Conservation (phyloP, 2,797 vertebrate genomes). For the Neomorphus geoffroyi region DNA sequence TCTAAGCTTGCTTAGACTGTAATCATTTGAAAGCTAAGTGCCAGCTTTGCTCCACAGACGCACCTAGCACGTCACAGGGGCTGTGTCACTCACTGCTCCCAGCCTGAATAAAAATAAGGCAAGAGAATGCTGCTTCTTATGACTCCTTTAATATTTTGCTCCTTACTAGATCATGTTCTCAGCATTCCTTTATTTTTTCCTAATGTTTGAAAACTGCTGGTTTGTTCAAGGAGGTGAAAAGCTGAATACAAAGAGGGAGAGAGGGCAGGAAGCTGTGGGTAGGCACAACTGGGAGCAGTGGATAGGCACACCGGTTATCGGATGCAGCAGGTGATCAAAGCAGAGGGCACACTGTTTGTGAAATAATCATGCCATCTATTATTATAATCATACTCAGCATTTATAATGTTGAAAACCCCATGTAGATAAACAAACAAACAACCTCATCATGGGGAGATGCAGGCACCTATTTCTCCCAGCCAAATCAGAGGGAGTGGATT, state of each 20-base stretch:
- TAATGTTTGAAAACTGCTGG: not conserved
- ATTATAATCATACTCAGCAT: constrained; percentile 21
- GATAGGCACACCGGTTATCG: not conserved
- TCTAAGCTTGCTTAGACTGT: not conserved
- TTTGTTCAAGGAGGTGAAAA: not conserved
- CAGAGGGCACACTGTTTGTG: constrained; percentile 11
- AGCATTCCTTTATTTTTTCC: not conserved
- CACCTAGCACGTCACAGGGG: not conserved
- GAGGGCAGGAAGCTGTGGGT: not conserved
- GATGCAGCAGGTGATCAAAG: not conserved
- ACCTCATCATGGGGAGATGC: not conserved
- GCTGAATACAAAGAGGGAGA: not conserved
- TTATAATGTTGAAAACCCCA: constrained; percentile 12
- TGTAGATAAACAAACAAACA: constrained; percentile 45
- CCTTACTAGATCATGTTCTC: not conserved
- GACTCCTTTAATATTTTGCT: not conserved
- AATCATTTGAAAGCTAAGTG: not conserved
- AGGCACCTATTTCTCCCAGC: constrained; percentile 24
- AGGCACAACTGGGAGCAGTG: not conserved
- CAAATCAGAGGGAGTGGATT: constrained; percentile 9
- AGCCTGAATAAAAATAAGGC: not conserved
- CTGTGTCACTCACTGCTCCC: not conserved
- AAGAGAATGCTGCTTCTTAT: not conserved
- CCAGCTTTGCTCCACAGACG: not conserved
- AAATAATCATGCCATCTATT: constrained; percentile 25